These are phyloP conservation scores for Geococcyx californianus DNA, from an alignment of 2,113 vertebrate genomes.

Conservation along the genomic window DNA sequence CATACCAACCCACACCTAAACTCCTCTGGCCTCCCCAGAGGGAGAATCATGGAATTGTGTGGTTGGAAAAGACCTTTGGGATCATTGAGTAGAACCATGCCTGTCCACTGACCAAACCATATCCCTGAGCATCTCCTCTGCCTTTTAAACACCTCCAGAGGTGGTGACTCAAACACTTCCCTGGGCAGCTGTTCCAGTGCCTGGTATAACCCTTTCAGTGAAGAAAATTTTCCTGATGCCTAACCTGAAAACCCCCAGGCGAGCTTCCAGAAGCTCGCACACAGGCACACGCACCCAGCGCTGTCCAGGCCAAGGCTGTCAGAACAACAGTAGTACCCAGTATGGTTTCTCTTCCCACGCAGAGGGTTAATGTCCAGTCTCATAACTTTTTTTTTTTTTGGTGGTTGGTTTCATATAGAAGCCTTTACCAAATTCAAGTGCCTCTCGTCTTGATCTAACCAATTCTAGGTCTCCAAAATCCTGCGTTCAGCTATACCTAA, in stretches of 20 bases:
- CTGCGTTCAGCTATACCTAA: neutral
- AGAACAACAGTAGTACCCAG: neutral
- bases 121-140: too few relatives aligned
- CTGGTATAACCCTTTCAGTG: too few relatives aligned
- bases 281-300: fast-evolving
- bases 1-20: fast-evolving
- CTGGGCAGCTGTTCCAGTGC: too few relatives aligned
- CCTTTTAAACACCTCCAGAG: too few relatives aligned
- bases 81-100: too few relatives aligned
- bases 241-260: too few relatives aligned
- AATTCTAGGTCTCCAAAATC: neutral
- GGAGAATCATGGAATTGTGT: too few relatives aligned
- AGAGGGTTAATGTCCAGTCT: neutral
- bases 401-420: neutral
- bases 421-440: neutral
- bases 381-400: neutral
- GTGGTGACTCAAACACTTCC: too few relatives aligned
- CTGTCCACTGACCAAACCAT: too few relatives aligned
- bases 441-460: neutral
- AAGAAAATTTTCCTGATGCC: too few relatives aligned
- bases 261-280: fast-evolving
- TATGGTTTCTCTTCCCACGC: neutral
- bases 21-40: neutral
- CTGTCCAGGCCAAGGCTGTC: neutral
- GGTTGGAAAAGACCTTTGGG: too few relatives aligned